Percentiles rank a stretch among this genome's conserved stretches.
Conservation (phyloP, 2,113 vertebrate genomes). For the Epinephelus fuscoguttatus region DNA sequence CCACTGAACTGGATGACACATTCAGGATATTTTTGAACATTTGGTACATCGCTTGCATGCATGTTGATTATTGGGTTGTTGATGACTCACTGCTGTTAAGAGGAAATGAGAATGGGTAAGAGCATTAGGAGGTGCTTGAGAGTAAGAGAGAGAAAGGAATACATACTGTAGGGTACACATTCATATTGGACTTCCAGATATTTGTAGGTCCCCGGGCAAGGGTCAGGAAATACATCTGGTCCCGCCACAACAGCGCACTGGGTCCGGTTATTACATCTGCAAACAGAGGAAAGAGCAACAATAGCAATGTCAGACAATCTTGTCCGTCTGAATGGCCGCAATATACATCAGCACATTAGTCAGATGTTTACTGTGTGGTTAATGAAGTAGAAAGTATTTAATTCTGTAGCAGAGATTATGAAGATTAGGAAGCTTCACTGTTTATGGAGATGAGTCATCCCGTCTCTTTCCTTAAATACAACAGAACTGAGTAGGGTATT, state of each 20-base stretch:
- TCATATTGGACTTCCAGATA: slow-evolving; percentile 98
- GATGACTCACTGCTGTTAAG: slow-evolving; percentile 37
- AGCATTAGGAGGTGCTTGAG: slow-evolving; percentile 14
- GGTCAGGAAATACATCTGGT: slow-evolving; percentile 95
- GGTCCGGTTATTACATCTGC: slow-evolving; percentile 96
- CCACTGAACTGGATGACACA: slow-evolving; percentile 21
- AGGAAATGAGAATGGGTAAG: slow-evolving; percentile 25
- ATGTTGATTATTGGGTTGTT: slow-evolving; percentile 1
- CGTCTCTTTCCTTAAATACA: slow-evolving; percentile 1
- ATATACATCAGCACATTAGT: slow-evolving; percentile 24
- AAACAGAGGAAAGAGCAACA: slow-evolving; percentile 65
- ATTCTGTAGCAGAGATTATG: slow-evolving; percentile 44
- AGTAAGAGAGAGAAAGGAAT: slow-evolving; percentile 55
- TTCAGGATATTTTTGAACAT: slow-evolving; percentile 29
- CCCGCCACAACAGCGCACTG: slow-evolving; percentile 96
- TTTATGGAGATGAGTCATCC: slow-evolving; percentile 11
- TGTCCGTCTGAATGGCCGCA: neutral
- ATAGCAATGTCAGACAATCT: neutral
- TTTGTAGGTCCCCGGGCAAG: slow-evolving; percentile 96
- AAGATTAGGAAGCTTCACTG: neutral
- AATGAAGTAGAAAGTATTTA: slow-evolving; percentile 56
- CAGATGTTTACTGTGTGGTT: slow-evolving; percentile 29
- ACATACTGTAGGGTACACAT: slow-evolving; percentile 98
- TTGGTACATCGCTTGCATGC: neutral
- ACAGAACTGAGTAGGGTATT: neutral